A percentile compares a stretch with the other conserved stretches of the same genome.
phyloP scores from a whole-genome alignment of 2,888 invertebrate species.

The Sussaba pulchella region DNA sequence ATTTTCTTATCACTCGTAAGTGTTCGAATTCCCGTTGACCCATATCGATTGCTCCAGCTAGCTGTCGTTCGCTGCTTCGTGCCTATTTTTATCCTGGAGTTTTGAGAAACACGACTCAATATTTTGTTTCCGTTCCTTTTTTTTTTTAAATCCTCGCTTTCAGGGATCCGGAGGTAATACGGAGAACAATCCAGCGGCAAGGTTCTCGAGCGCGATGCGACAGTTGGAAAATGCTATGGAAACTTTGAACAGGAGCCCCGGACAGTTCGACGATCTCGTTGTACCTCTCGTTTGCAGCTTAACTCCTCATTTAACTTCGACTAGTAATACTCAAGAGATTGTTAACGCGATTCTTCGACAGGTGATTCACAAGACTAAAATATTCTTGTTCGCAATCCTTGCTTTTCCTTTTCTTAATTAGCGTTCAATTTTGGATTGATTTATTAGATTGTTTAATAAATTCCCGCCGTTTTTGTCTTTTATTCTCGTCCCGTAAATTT shows the following conservation, averaged over 20 bases:
- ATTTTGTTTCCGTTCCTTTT: no score
- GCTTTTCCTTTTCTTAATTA: no score
- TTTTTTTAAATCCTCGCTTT: no score
- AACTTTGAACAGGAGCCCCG: constrained; percentile 91
- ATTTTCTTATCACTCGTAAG: no score
- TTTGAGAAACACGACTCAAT: constrained; percentile 29
- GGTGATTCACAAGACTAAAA: constrained; percentile 67
- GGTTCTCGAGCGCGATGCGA: constrained; percentile 78
- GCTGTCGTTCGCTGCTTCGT: not conserved
- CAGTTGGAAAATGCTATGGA: constrained; percentile 90
- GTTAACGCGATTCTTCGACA: constrained; percentile 78
- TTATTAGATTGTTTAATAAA: no score
- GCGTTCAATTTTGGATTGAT: not conserved
- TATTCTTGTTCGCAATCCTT: no score
- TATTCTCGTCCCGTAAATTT: no score
- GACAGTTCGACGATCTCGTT: constrained; percentile 90
- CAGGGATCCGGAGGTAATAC: constrained; percentile 61
- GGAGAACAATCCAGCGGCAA: constrained; percentile 68
- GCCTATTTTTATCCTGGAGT: constrained; percentile 6
- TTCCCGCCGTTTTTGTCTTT: no score
- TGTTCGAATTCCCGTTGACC: no score
- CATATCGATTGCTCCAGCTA: not conserved
- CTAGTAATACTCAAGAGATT: constrained; percentile 76
- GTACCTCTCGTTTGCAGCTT: constrained; percentile 90
- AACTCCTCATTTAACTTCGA: constrained; percentile 88